Conservation (phyloP, 2,888 invertebrate genomes). For the Tenodera sinensis region DNA sequence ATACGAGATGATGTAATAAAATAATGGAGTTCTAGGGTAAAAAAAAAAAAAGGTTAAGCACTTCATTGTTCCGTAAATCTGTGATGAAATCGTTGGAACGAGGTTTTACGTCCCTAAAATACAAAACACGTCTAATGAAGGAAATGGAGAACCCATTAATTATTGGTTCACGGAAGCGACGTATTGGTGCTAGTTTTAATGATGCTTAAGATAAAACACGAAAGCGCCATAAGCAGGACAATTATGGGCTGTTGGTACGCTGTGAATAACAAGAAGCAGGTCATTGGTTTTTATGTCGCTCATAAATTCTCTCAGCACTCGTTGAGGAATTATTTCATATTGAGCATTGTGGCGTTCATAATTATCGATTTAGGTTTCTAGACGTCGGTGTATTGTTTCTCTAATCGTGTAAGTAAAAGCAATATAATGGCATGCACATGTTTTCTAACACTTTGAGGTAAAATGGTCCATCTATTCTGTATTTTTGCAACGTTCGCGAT, state of each 20-base stretch:
- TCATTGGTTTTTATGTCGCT: not conserved
- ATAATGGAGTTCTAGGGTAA: no score
- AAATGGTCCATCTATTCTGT: no score
- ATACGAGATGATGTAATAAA: no score
- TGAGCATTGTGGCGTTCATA: not conserved
- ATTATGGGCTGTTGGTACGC: not conserved
- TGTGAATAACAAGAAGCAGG: not conserved
- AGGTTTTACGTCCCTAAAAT: not conserved
- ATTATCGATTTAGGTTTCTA: no score
- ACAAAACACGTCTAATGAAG: not conserved
- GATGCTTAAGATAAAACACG: not conserved
- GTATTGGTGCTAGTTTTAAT: not conserved
- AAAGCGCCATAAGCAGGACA: not conserved
- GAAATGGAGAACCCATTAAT: not conserved
- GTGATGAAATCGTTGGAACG: not conserved
- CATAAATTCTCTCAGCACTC: not conserved
- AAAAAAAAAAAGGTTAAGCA: no score
- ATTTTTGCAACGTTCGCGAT: no score
- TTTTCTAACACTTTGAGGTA: no score
- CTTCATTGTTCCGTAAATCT: not conserved
- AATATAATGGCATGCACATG: no score
- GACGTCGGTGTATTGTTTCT: no score
- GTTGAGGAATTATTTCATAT: not conserved
- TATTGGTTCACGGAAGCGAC: not conserved
- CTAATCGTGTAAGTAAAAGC: no score